Evolutionary conservation across 2,888 invertebrate species (phyloP).

Genomic region (Andrena flavipes): DNA sequence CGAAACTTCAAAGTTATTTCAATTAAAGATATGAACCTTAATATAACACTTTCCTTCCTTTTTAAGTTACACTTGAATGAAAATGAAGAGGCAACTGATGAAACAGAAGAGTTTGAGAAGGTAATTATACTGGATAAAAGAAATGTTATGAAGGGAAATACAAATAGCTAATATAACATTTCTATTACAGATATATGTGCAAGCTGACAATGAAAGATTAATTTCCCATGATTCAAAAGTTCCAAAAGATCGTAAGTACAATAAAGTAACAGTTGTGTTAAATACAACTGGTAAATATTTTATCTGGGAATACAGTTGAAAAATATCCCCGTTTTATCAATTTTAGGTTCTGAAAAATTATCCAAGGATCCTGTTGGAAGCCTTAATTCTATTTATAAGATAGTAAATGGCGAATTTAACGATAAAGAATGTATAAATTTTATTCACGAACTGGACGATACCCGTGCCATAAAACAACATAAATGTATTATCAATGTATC

Average conservation of each 20-base stretch:
- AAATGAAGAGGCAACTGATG: too few species aligned
- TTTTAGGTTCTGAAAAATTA: neutral
- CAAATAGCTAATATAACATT: neutral
- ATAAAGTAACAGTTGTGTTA: neutral
- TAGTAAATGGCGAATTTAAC: conserved; percentile 8
- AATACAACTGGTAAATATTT: neutral
- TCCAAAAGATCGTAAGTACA: neutral
- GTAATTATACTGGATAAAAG: conserved; percentile 7
- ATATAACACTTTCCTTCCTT: neutral
- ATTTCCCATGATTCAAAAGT: neutral
- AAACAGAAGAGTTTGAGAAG: neutral
- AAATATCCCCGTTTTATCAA: neutral
- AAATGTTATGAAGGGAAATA: neutral
- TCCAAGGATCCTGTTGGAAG: rapidly evolving
- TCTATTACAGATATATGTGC: neutral
- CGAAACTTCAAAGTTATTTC: neutral
- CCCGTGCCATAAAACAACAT: rapidly evolving
- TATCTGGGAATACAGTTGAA: neutral
- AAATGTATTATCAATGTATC: conserved; percentile 86
- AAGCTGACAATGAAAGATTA: neutral
- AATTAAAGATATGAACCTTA: neutral
- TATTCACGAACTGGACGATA: neutral
- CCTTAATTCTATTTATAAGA: neutral
- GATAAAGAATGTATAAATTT: neutral
- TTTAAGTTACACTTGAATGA: neutral